These are phyloP conservation scores for Tor tambroides DNA, from an alignment of 2,113 vertebrate species.

Conservation along the genomic window DNA sequence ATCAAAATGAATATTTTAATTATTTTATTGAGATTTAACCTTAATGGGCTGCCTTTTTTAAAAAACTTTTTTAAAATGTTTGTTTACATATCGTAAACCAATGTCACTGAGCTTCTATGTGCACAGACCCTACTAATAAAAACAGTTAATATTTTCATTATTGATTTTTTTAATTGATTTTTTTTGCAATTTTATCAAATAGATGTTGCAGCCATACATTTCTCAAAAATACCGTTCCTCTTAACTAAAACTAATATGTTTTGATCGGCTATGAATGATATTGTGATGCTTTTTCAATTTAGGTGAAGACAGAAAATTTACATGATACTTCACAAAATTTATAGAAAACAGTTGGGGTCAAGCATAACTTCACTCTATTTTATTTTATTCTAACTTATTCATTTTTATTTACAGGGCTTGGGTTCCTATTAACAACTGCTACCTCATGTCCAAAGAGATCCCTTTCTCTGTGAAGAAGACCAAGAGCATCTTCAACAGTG, in stretches of 20 bases:
- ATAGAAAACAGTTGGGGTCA: neutral
- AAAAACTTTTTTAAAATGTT: too few species aligned
- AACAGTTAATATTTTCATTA: too few species aligned
- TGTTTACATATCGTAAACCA: neutral
- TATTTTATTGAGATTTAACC: neutral
- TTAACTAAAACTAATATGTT: neutral
- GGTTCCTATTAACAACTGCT: conserved; percentile 99
- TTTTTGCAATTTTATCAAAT: neutral
- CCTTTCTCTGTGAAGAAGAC: conserved; percentile 99
- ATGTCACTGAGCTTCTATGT: neutral
- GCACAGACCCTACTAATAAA: neutral
- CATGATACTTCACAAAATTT: neutral
- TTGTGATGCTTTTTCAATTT: neutral
- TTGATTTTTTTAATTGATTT: too few species aligned
- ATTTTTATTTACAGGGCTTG: conserved; percentile 84
- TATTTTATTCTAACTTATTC: neutral
- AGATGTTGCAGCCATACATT: neutral
- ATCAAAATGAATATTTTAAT: neutral
- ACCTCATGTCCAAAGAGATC: conserved; percentile 99
- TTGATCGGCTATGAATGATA: neutral
- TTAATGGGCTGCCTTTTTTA: neutral
- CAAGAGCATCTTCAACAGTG: conserved; percentile 99
- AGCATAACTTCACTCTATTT: neutral
- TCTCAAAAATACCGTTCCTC: neutral
- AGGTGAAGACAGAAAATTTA: neutral